Conservation (phyloP, 2,113 vertebrate species). For the Passer domesticus region DNA sequence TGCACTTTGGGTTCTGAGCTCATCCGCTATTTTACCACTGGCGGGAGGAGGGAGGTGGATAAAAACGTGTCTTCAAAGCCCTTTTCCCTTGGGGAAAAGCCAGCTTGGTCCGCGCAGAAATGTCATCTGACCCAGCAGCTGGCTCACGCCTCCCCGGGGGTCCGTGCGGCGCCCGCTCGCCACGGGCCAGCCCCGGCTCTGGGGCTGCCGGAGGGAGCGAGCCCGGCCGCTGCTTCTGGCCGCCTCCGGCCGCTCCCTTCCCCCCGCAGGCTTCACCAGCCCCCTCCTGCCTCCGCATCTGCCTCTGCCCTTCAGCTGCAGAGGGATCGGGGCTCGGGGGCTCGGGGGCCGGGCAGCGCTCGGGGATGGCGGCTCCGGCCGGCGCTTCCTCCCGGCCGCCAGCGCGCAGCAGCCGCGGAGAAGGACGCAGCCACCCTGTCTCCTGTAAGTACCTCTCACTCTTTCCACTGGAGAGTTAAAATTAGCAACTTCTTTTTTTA, state of each 20-base stretch:
- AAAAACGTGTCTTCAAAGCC: neutral
- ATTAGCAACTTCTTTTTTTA: slow-evolving; percentile 58
- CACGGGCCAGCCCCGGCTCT: neutral
- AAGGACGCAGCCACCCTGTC: slow-evolving; percentile 38
- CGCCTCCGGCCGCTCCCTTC: neutral
- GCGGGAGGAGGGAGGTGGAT: fast-evolving
- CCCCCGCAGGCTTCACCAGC: neutral
- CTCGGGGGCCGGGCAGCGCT: neutral
- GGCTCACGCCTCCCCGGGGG: neutral
- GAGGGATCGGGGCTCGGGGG: neutral
- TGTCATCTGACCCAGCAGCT: neutral
- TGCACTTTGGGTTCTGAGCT: neutral
- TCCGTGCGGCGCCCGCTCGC: neutral
- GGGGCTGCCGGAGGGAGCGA: neutral
- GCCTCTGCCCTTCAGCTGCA: slow-evolving; percentile 35
- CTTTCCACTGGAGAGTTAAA: slow-evolving; percentile 68
- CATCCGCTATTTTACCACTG: neutral
- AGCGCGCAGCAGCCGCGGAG: neutral
- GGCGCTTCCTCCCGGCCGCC: neutral
- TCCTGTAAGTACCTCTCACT: slow-evolving; percentile 59
- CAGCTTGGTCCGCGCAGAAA: neutral
- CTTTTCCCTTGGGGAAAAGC: neutral
- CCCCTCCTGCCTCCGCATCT: slow-evolving; percentile 29
- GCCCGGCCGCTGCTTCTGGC: neutral
- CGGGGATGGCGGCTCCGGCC: neutral